These are phyloP conservation scores for Rhizomys pruinosus DNA, from an alignment of 2,113 vertebrate genomes.

Conservation along the genomic window DNA sequence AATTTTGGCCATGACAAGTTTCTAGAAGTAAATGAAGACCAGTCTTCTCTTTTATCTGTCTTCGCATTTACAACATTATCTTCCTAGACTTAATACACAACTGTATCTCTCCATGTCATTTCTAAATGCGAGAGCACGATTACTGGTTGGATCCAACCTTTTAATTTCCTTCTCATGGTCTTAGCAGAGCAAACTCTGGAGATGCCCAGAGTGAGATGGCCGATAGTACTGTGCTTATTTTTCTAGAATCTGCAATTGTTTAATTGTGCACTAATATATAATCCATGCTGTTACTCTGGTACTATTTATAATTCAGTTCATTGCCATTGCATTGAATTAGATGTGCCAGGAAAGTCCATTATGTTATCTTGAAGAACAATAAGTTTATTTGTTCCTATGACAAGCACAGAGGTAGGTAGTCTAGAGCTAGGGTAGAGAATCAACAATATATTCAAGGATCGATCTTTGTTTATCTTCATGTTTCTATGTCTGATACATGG, in stretches of 20 bases:
- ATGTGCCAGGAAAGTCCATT: not conserved
- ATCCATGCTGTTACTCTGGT: not conserved
- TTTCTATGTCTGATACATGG: not conserved
- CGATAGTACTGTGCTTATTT: not conserved
- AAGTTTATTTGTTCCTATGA: not conserved
- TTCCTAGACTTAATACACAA: not conserved
- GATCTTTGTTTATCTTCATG: not conserved
- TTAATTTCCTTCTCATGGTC: not conserved
- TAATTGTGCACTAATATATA: not conserved
- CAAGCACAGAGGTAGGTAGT: not conserved
- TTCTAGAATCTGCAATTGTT: not conserved
- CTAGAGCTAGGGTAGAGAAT: not conserved
- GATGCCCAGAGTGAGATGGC: not conserved
- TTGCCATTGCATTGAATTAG: not conserved
- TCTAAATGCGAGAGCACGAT: not conserved
- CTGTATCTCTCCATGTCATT: not conserved
- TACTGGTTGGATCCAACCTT: not conserved
- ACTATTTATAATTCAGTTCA: not conserved
- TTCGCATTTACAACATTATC: not conserved
- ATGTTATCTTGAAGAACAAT: not conserved
- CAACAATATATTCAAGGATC: too few species aligned
- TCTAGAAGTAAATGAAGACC: not conserved
- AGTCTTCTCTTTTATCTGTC: too few species aligned
- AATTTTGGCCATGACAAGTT: not conserved
- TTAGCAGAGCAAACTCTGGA: not conserved